Evolutionary conservation across 2,888 invertebrate genomes (phyloP), one percentile per base, ranked within the genome.

Genomic region (Axea sp.): DNA sequence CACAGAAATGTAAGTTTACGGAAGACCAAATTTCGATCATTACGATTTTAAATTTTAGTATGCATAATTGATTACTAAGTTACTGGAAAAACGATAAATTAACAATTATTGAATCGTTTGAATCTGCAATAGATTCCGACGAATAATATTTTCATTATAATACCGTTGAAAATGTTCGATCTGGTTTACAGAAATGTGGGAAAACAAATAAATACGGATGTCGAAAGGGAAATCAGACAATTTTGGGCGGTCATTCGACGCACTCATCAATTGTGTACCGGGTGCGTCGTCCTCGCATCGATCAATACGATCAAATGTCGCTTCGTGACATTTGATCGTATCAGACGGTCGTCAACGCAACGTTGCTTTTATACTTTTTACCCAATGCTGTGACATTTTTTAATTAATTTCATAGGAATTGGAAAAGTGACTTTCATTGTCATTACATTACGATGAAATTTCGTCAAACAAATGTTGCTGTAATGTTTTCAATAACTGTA

Each of bases 221-320:
- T 69, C 24, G 62, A 69, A 69, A 62, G 59, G 57, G 64, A 64
- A 69, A 65, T 59, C 35, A 35, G 55, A 73, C 49, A 49, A 49
- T 68, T 73, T 73, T 24, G 64, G 67, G 17, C 47, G 49, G 51
- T 59, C 60, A 53, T 57, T 49, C 39, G 49, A 53, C 41, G 68
- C 71, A 55, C 53, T 45, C 33, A 11, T 43, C 24, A 64, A 73
- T 68, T 45, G 59, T 60, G 59, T 53, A 22, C 55, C 37, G 53
- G 24, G 45, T 65, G 71, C 67, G 65, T 69, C 30, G 64, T 45
- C 45, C 51, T 37, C 62, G 41, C 71, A 71, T 67, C 71, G 75
- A 75, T 75, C 75, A 75, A 71, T 71, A 71, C 75, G 71, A 72
- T 75, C 71, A 75, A 75, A 75, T 72, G 71, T 75, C 71, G 22